Percentiles rank a stretch among this genome's conserved stretches.
phyloP scores from a whole-genome alignment of 2,888 invertebrate species.

The Aphodius sticticus region DNA sequence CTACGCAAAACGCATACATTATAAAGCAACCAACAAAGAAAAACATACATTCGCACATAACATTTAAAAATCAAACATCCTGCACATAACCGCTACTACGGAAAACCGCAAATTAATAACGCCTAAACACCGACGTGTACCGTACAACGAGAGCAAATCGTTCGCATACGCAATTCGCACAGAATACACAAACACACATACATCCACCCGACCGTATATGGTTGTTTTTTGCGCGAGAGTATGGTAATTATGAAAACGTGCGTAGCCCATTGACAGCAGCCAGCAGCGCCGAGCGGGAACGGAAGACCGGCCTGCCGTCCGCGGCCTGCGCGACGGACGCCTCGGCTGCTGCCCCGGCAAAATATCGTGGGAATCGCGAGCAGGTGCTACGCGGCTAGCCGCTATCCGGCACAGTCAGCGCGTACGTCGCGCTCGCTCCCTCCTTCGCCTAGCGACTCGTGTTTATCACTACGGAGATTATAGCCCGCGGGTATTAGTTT shows the following conservation, averaged over 20 bases:
- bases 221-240: background rate
- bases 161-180: background rate
- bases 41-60: background rate
- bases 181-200: no score
- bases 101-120: background rate
- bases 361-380: background rate
- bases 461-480: background rate
- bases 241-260: constrained; percentile 4
- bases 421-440: background rate
- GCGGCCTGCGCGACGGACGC: background rate
- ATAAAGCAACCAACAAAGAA: no score
- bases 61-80: background rate
- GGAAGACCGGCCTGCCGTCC: background rate
- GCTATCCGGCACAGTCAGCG: background rate
- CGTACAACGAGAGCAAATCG: background rate
- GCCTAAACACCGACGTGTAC: background rate
- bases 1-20: no score
- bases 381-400: background rate
- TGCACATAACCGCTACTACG: background rate
- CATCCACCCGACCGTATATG: background rate
- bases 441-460: background rate
- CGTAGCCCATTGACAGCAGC: constrained; percentile 4
- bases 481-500: background rate
- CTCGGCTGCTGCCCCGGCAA: background rate
- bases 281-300: background rate